Base-by-base conservation (phyloP, 2,113 vertebrate genomes). In the Conger conger region DNA sequence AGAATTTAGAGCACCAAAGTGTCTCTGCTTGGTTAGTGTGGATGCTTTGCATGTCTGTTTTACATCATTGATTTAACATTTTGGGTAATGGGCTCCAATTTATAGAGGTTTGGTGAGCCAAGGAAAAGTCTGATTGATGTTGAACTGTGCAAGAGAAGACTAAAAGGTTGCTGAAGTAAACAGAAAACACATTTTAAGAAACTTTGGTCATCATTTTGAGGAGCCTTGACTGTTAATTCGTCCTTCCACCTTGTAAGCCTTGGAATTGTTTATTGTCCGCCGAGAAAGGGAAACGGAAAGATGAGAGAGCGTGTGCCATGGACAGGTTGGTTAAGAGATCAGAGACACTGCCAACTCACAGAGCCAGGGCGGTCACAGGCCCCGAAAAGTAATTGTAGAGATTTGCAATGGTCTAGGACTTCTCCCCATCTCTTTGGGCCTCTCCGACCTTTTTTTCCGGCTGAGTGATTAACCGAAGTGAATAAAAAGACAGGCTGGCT, bases 401-500 rank as follows among this genome's bases (percentile, higher is more conserved):
- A 73, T 30, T 73, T n/a, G 63, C 27, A 73, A 8, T 33, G 63
- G 63, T 23, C n/a, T 30, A 33, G 63, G 63, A 73, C 63, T 73
- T 13, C 63, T 30, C 63, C 63, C n/a, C 63, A 33, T 73, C 63
- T 73, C 63, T 73, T 33, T 33, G n/a, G 63, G n/a, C 63, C 63
- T 73, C 63, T 11, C 33, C 23, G n/a, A 30, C 63, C 80, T 76
- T 82, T 85, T n/a, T n/a, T 35, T 76, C 35, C 4, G 54, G 30
- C 57, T 30, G 30, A n/a, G 40, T 76, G 20, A 78, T 17, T 45
- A 54, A 76, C 73, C 73, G 77, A 82, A 81, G 27, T 27, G 63
- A 81, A 82, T 82, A 11, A 78, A 37, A 37, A 82, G 80, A 53
- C 40, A 84, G 63, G n/a, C 73, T 36, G 80, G 84, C 63, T 82